These are phyloP conservation scores for Hyposoter didymator DNA, from an alignment of 2,888 invertebrate genomes.

Conservation along the genomic window DNA sequence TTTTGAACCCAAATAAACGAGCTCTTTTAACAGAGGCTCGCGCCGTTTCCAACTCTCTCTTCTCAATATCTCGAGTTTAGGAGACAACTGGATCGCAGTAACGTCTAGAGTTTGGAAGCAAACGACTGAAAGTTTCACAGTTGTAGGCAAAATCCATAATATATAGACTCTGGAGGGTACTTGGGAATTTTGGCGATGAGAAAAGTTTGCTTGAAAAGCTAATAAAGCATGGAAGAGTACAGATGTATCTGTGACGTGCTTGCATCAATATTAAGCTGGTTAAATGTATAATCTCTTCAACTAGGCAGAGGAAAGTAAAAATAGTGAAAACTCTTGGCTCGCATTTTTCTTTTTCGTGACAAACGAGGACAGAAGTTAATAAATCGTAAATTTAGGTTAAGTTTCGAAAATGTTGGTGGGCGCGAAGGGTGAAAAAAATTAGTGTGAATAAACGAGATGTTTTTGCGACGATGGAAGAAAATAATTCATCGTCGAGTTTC, in stretches of 20 bases:
- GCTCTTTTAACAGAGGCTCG: not conserved
- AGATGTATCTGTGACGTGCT: not conserved
- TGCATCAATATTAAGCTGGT: constrained; percentile 29
- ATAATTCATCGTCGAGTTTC: not conserved
- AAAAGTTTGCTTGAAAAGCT: constrained; percentile 26
- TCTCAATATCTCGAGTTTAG: not conserved
- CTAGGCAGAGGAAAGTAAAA: not conserved
- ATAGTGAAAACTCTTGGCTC: not conserved
- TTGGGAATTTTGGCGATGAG: constrained; percentile 25
- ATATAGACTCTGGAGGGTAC: not conserved
- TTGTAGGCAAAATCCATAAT: constrained; percentile 22
- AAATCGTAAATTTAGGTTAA: constrained; percentile 29
- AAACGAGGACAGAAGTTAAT: constrained; percentile 6
- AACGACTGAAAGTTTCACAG: constrained; percentile 23
- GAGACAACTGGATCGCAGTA: not conserved
- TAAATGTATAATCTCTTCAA: not conserved
- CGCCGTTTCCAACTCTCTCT: not conserved
- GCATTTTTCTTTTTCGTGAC: constrained; percentile 25
- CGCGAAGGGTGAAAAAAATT: constrained; percentile 17
- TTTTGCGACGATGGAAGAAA: constrained; percentile 7
- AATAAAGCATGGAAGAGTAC: constrained; percentile 8
- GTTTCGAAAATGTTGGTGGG: not conserved
- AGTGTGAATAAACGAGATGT: constrained; percentile 14
- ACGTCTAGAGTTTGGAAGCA: constrained; percentile 11
- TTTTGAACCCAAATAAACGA: not conserved